These are phyloP conservation scores for Ormyrus thymus DNA, from an alignment of 2,888 invertebrate genomes.

Conservation along the genomic window DNA sequence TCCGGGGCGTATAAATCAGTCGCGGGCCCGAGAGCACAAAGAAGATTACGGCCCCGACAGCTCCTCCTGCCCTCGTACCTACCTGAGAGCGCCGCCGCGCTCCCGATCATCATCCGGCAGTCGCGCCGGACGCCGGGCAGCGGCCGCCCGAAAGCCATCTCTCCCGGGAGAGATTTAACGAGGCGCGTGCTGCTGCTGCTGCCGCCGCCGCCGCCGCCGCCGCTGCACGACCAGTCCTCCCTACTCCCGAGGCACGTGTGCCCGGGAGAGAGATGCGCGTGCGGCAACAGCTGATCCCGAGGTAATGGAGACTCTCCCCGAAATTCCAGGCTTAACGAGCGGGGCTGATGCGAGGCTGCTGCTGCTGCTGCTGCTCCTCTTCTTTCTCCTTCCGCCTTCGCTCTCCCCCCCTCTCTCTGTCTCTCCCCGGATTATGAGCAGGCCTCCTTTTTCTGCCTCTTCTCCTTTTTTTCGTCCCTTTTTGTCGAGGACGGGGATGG, in stretches of 20 bases:
- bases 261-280: background rate
- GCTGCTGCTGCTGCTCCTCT: no score
- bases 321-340: conserved; percentile 47
- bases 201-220: background rate
- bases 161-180: conserved; percentile 43
- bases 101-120: conserved; percentile 34
- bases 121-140: background rate
- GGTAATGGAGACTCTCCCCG: conserved; percentile 43
- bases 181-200: conserved; percentile 22
- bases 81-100: conserved; percentile 10
- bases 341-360: background rate
- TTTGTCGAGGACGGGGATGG: background rate
- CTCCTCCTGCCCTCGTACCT: background rate
- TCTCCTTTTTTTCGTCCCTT: background rate
- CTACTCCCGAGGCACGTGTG: conserved; percentile 2
- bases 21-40: background rate
- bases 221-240: background rate
- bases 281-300: conserved; percentile 47
- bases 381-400: conserved; percentile 1
- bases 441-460: background rate
- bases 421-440: background rate
- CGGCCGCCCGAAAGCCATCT: conserved; percentile 18
- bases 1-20: conserved; percentile 3
- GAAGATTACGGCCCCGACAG: conserved; percentile 41
- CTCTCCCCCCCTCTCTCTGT: background rate